Percentiles rank a stretch among this genome's conserved stretches.
These are phyloP conservation scores for Synodontis membranacea DNA, from an alignment of 2,113 vertebrate species.

Conservation along the genomic window DNA sequence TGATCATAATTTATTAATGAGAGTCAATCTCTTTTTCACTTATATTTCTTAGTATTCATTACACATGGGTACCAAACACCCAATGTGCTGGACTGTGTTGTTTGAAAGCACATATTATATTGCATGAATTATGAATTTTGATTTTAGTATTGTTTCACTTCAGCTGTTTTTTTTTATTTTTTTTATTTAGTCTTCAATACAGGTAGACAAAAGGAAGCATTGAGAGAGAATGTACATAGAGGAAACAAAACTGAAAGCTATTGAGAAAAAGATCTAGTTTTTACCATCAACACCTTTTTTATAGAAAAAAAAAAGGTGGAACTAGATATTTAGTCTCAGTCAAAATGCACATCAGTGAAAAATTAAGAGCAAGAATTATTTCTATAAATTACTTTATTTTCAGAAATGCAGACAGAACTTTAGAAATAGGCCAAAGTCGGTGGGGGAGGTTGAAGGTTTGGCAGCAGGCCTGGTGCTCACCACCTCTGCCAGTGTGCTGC, in stretches of 20 bases:
- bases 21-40: neutral
- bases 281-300: neutral
- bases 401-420: neutral
- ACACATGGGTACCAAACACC: neutral
- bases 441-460: conserved; percentile 32
- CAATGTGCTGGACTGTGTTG: neutral
- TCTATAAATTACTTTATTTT: neutral
- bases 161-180: neutral
- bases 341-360: neutral
- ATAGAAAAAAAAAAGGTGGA: neutral
- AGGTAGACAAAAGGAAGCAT: neutral
- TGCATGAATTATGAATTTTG: neutral
- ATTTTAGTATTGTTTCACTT: neutral
- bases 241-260: neutral
- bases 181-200: neutral
- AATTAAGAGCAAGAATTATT: conserved; percentile 2
- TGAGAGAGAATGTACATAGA: neutral
- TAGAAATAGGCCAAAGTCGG: conserved; percentile 9
- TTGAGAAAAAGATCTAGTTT: neutral
- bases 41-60: neutral
- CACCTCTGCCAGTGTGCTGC: conserved; percentile 27
- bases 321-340: neutral
- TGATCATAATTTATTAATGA: neutral
- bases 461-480: conserved; percentile 17
- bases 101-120: neutral